Base-by-base conservation (phyloP, 2,888 invertebrate species). In the Eumacrocentrus americanus region DNA sequence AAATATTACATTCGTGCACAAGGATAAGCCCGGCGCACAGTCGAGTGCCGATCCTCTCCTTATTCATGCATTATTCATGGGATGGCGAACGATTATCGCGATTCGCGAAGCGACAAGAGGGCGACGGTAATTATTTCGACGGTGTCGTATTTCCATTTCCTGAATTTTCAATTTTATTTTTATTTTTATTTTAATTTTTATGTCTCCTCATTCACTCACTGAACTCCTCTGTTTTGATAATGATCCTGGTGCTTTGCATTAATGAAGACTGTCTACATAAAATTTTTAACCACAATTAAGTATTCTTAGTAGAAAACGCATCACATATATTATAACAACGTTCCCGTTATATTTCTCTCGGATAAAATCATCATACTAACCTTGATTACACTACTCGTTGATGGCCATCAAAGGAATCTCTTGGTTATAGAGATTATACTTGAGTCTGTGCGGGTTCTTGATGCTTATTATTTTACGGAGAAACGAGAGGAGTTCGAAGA, bases 21-120 rank as follows among this genome's bases (percentile, higher is more conserved):
- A 51, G 42, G 61, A 61, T 61, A 51, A 57, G 51, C 61, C 46
- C n/a, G n/a, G n/a, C n/a, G n/a, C 25, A 23, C 20, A 40, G 57
- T 25, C 37, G 22, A 5, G 35, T 46, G 40, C 20, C 51, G 14
- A 12, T 55, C 50, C 57, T 38, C 44, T 9, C 5, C 29, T 29
- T 29, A 29, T 18, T 48, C 56, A 58, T 57, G 60, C 35, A 51
- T 60, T 51, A 60, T 60, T 60, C 51, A 60, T 44, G 57, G 60
- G 34, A 25, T 51, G 44, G 44, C 54, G 40, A 46, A 46, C 42
- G 51, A 58, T 60, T 60, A 60, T 60, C 57, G 55, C 47, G 23
- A 46, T 47, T 38, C 18, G 59, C 25, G 47, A 38, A 16, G 11
- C n/a, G 20, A 25, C 18, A 53, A 29, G 42, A 29, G 25, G 4